Conservation (phyloP, 2,797 vertebrate species). For the Sciaenops ocellatus region DNA sequence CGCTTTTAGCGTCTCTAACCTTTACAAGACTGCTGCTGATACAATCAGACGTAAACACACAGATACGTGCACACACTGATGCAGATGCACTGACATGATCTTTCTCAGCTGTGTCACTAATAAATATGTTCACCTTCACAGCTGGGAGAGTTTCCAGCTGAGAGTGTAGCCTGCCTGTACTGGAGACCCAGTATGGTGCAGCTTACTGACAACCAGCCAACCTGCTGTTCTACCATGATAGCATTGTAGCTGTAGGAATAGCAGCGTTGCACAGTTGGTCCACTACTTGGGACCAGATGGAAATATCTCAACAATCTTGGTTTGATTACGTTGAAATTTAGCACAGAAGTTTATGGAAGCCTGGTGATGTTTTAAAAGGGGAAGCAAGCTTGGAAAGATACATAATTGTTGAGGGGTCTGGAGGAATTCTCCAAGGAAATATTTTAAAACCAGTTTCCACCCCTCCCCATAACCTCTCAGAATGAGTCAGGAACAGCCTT, state of each 20-base stretch:
- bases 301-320: background rate
- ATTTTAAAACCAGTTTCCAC: no score
- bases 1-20: slow-evolving; percentile 62
- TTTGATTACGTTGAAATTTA: background rate
- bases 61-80: slow-evolving; percentile 13
- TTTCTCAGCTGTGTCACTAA: background rate
- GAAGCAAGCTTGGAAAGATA: no score
- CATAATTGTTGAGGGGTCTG: no score
- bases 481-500: no score
- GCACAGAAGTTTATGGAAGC: background rate
- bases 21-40: slow-evolving; percentile 62
- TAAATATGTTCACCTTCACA: background rate
- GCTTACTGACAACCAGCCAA: background rate
- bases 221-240: background rate
- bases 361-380: no score
- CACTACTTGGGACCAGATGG: no score
- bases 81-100: slow-evolving; percentile 10
- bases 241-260: background rate
- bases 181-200: background rate
- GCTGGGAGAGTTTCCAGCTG: background rate
- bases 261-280: background rate
- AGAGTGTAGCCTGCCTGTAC: background rate
- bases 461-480: no score
- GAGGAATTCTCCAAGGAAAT: no score
- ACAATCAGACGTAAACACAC: slow-evolving; percentile 51